Conservation (phyloP, 2,888 invertebrate genomes). For the Mylabris sibirica region DNA sequence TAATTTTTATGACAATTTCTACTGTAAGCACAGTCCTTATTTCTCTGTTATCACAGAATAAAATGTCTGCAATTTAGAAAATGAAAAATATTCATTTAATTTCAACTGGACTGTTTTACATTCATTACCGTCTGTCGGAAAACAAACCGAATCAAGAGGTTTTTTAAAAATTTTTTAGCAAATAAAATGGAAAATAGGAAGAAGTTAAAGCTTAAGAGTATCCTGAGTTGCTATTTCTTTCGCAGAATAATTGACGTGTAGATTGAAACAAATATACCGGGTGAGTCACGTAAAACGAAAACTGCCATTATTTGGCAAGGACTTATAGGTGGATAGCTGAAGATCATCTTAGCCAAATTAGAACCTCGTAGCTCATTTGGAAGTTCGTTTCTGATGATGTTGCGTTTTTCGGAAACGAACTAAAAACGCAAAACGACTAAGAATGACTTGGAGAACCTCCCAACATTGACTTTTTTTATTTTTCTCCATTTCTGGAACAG, state of each 20-base stretch:
- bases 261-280: not conserved
- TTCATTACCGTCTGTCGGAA: not conserved
- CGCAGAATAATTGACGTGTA: not conserved
- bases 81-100: not conserved
- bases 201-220: not conserved
- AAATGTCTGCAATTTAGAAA: conserved; percentile 55
- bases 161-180: not conserved
- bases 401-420: no score
- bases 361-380: no score
- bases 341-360: no score
- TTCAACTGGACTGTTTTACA: not conserved
- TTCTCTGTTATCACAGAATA: conserved; percentile 63
- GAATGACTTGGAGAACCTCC: no score
- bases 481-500: no score
- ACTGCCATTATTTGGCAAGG: no score
- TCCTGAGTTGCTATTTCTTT: not conserved
- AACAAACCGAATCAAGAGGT: not conserved
- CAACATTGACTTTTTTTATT: no score
- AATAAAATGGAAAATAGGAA: not conserved
- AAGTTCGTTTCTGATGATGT: no score
- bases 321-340: no score
- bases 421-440: no score
- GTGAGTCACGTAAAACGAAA: no score
- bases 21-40: conserved; percentile 60
- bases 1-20: conserved; percentile 36